phyloP scores from a whole-genome alignment of 37 sponge, comb jelly and placozoan genomes.

The Spongilla lacustris region DNA sequence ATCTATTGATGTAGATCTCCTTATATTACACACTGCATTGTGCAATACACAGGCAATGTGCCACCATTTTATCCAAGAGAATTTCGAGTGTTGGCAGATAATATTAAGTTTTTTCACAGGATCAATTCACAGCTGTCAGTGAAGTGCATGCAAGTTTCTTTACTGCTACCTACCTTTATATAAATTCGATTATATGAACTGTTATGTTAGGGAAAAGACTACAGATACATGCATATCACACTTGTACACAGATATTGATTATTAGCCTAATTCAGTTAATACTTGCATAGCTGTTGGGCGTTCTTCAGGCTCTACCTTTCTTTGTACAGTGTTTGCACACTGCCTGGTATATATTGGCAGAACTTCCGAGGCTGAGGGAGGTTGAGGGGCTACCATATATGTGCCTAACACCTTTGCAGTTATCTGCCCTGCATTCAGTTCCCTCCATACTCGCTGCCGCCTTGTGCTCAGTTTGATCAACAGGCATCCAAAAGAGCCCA shows the following conservation, averaged over 20 bases:
- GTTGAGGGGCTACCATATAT: slow-evolving; percentile 3
- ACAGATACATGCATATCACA: background rate
- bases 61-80: background rate
- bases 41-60: background rate
- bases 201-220: background rate
- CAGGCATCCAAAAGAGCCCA: slow-evolving; percentile 33
- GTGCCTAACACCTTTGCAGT: slow-evolving; percentile 24
- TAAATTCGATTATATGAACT: background rate
- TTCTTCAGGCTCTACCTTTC: background rate
- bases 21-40: background rate
- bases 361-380: background rate
- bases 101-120: background rate
- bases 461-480: slow-evolving; percentile 16
- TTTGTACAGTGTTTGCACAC: too few species aligned
- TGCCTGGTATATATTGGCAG: background rate
- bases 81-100: background rate
- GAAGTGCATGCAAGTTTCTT: background rate
- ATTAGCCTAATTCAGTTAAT: background rate
- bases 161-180: background rate
- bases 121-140: background rate
- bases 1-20: background rate
- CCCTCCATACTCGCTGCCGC: slow-evolving; percentile 15
- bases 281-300: background rate
- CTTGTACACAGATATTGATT: background rate
- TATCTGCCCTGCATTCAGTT: slow-evolving; percentile 4